Evolutionary conservation across 2,888 invertebrate species (phyloP).

Genomic region (Adelphocoris suturalis): DNA sequence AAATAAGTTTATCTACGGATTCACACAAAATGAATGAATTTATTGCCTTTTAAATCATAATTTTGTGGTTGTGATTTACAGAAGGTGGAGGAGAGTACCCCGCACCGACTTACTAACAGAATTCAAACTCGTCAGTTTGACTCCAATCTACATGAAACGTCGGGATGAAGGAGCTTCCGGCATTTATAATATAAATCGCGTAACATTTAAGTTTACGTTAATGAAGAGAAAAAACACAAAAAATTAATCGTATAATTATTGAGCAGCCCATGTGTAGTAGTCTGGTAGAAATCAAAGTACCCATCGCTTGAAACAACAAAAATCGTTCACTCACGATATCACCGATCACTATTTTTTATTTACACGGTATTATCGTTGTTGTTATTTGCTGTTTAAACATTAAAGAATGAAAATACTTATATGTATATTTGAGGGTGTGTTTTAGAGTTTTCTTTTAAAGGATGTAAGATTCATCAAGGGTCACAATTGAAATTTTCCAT

Average conservation of each 20-base stretch:
- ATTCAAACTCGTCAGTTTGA: slow-evolving; percentile 24
- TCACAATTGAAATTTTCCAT: background rate
- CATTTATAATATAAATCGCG: slow-evolving; percentile 38
- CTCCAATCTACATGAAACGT: slow-evolving; percentile 9
- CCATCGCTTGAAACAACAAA: background rate
- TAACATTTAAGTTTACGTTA: background rate
- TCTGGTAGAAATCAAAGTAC: slow-evolving; percentile 33
- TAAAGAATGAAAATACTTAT: background rate
- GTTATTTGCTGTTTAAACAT: background rate
- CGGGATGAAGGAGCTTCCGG: slow-evolving; percentile 33
- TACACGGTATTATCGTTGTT: slow-evolving; percentile 4
- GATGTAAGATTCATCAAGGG: background rate
- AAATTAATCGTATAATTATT: slow-evolving; percentile 16
- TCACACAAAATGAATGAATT: too few species aligned
- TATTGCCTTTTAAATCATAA: too few species aligned
- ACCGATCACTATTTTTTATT: slow-evolving; percentile 32
- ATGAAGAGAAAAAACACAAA: background rate
- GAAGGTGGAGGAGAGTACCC: slow-evolving; percentile 74
- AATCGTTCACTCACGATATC: slow-evolving; percentile 35
- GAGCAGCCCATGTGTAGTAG: slow-evolving; percentile 49
- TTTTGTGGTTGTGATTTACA: slow-evolving; percentile 50
- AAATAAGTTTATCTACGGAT: too few species aligned
- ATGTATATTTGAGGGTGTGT: background rate
- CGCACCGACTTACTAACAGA: slow-evolving; percentile 73
- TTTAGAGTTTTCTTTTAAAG: background rate